A percentile compares a stretch with the other conserved stretches of the same genome.
Evolutionary conservation across 2,113 vertebrate species (phyloP).

Genomic region (Anarrhichthys ocellatus): DNA sequence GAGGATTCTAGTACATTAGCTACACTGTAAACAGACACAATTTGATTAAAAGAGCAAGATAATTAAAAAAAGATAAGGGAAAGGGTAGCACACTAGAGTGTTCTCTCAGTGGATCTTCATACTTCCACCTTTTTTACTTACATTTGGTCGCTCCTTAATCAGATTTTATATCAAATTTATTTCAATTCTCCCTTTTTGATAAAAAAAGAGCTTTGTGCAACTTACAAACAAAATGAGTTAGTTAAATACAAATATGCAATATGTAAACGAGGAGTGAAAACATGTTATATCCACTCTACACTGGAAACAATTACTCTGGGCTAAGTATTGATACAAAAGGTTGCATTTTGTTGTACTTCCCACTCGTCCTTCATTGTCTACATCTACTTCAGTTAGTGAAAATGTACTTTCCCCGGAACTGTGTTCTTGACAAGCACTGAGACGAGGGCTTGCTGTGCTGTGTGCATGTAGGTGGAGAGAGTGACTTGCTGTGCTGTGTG

Average conservation of each 20-base stretch:
- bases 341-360: background rate
- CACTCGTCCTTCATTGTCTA: background rate
- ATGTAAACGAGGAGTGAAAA: background rate
- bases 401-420: slow-evolving; percentile 19
- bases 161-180: background rate
- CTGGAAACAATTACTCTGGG: slow-evolving; percentile 19
- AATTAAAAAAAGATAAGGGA: background rate
- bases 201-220: background rate
- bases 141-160: background rate
- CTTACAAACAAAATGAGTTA: background rate
- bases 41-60: background rate
- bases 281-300: background rate
- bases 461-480: slow-evolving; percentile 38
- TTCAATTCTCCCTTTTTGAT: background rate
- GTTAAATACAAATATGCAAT: background rate
- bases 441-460: slow-evolving; percentile 24
- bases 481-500: slow-evolving; percentile 16
- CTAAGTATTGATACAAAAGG: slow-evolving; percentile 1
- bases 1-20: background rate
- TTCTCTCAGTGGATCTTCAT: background rate
- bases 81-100: background rate
- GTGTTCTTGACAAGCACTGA: slow-evolving; percentile 30
- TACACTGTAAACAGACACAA: too few species aligned
- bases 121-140: background rate
- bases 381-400: background rate